Base-by-base conservation (phyloP, 1,140 invertebrate genomes). In the Mylabris phalerata region DNA sequence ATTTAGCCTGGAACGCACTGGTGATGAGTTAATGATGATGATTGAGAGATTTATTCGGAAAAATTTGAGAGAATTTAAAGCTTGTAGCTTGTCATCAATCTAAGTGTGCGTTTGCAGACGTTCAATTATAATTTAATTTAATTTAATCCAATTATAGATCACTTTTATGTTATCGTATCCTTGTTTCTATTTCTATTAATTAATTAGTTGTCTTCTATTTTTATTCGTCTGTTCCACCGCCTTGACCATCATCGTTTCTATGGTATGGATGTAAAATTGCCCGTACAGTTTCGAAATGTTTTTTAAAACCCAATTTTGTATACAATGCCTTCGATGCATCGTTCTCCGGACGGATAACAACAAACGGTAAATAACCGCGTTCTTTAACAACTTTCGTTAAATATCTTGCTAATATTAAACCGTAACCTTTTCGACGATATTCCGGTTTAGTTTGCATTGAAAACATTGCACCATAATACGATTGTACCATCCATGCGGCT, bases 401-500 rank as follows among this genome's bases (percentile, higher is more conserved):
- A 65, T 78, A 79, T 60, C 80, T 79, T 46, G 85, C 85, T 55
- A 88, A 73, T 64, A 81, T 82, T 40, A 87, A 84, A 48, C 85
- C 85, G 73, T 84, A 85, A 50, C 89, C 89, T 80, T 90, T 90
- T 64, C 88, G 79, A 57, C 88, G 80, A 72, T 84, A 87, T 70
- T 89, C 86, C 25, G 88, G 88, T 71, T 83, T 80, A 50, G 89
- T 92, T 75, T 90, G 88, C 89, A 92, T 92, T n/a, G 88, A 90
- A 73, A 90, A 90, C 89, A 92, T 90, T 43, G 89, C 89, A 19
- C 89, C 89, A 71, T 92, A 92, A 74, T 92, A 92, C 3, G 87
- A 90, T 67, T 92, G 88, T 27, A 90, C 85, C 88, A 91, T 90
- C 88, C 88, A 90, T 5, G 88, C 88, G 5, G 86, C 87, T 24